A percentile compares a stretch with the other conserved stretches of the same genome.
Conservation (phyloP, 2,113 vertebrate species). For the Notarius lentiginosus region DNA sequence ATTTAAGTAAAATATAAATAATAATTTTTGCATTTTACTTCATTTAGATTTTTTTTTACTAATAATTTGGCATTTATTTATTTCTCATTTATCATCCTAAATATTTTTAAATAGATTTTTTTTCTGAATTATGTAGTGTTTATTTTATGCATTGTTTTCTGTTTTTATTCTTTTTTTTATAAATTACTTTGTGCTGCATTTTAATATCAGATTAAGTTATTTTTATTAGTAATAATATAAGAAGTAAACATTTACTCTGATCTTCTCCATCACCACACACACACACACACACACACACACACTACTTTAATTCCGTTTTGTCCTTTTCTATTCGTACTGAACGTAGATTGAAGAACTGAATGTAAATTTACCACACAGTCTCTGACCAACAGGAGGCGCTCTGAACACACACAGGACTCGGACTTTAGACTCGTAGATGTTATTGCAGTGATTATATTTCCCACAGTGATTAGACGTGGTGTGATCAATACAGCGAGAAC, state of each 20-base stretch:
- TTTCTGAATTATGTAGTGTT: too few species aligned
- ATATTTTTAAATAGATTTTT: too few species aligned
- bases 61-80: too few species aligned
- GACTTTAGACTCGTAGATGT: background rate
- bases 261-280: background rate
- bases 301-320: background rate
- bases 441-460: background rate
- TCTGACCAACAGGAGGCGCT: slow-evolving; percentile 39
- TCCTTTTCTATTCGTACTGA: background rate
- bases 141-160: too few species aligned
- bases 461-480: background rate
- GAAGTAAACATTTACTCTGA: background rate
- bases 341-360: background rate
- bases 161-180: background rate
- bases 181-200: background rate
- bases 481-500: background rate
- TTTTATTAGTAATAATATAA: background rate
- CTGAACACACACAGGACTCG: slow-evolving; percentile 11
- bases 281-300: too few species aligned
- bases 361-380: too few species aligned
- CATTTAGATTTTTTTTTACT: too few species aligned
- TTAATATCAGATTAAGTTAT: background rate
- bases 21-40: too few species aligned
- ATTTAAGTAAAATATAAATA: too few species aligned
- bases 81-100: too few species aligned